phyloP scores from a whole-genome alignment of 2,113 vertebrate genomes.

The Boulengeromyrus knoepffleri region DNA sequence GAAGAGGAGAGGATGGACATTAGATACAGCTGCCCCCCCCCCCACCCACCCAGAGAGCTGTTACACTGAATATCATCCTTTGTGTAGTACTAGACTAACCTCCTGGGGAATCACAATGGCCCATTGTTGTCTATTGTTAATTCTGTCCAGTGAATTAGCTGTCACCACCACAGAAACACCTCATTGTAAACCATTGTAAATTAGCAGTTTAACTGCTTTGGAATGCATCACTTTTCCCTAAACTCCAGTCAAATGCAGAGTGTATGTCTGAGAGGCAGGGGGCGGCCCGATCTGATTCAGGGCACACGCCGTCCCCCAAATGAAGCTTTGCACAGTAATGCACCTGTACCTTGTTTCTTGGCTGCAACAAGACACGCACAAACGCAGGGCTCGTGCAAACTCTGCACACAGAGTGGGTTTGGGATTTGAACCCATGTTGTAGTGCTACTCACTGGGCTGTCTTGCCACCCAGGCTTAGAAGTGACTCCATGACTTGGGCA shows the following conservation, averaged over 20 bases:
- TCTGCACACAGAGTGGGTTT: neutral
- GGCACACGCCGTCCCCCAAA: neutral
- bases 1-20: neutral
- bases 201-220: neutral
- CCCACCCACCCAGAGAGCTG: neutral
- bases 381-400: neutral
- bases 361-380: neutral
- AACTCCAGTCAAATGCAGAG: neutral
- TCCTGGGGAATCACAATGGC: neutral
- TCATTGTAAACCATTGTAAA: neutral
- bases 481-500: neutral
- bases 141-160: neutral
- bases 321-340: neutral
- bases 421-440: neutral
- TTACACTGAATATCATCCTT: neutral
- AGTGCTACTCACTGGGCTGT: neutral
- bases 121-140: neutral
- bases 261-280: neutral
- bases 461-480: neutral
- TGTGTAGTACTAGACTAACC: neutral
- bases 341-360: neutral
- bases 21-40: neutral
- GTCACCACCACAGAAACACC: neutral
- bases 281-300: neutral
- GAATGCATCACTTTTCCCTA: neutral